Evolutionary conservation across 1,140 invertebrate genomes (phyloP).

Genomic region (Brachionus koreanus): DNA sequence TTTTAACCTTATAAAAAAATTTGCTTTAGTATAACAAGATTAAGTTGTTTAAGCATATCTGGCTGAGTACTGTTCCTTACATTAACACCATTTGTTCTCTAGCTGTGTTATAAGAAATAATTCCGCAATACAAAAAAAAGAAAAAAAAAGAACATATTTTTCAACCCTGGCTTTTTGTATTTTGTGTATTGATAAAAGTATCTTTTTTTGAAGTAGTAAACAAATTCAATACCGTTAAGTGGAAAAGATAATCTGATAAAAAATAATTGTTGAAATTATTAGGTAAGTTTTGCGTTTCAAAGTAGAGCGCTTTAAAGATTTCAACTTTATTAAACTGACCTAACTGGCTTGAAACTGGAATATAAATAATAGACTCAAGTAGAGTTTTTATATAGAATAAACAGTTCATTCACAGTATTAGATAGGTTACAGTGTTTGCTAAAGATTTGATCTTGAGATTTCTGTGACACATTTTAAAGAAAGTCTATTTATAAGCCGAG

Average conservation of each 20-base stretch:
- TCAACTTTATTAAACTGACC: constrained; percentile 1
- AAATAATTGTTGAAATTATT: constrained; percentile 30
- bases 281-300: not conserved
- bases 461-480: not conserved
- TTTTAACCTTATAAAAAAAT: not conserved
- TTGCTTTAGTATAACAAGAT: not conserved
- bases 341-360: not conserved
- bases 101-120: not conserved
- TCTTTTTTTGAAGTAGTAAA: not conserved
- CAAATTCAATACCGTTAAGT: not conserved
- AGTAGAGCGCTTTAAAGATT: not conserved
- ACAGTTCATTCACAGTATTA: not conserved
- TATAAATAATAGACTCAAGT: not conserved
- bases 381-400: not conserved
- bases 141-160: not conserved
- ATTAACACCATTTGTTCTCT: constrained; percentile 3
- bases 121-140: not conserved
- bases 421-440: not conserved
- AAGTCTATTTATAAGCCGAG: constrained; percentile 31
- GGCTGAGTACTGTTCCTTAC: not conserved
- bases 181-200: not conserved
- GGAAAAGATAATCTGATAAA: constrained; percentile 25
- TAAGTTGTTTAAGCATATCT: not conserved
- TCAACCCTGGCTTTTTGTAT: not conserved
- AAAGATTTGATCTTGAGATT: constrained; percentile 29